Base-by-base conservation (phyloP, 2,888 invertebrate species). In the Cephus pulcher region DNA sequence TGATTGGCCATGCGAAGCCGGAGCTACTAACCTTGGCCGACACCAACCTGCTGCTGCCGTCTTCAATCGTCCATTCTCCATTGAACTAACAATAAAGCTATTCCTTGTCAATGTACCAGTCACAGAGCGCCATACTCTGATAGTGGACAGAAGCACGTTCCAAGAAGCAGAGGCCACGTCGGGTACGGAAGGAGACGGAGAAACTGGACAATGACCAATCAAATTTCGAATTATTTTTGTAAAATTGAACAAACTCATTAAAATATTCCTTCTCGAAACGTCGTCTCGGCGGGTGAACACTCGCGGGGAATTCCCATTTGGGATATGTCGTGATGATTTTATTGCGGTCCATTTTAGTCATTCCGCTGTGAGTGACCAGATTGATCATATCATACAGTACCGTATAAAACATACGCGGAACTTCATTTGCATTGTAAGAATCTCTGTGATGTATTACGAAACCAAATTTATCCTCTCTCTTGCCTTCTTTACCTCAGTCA, bases 1-100 rank as follows among this genome's bases (percentile, higher is more conserved):
- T 71, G 78, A 71, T 56, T 71, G 75, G 70, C 75, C 78, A 75
- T 78, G 78, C 78, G 78, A 34, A 78, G 56, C 75, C 75, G 23
- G n/a, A 74, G 23, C 74, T 74, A 33, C 15, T n/a, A 69, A 75
- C 71, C 71, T 71, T 71, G 71, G 71, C 71, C 71, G 71, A 71
- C 71, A 34, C 34, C 71, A 56, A 56, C 23, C 56, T 56, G 56
- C 56, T 23, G 23, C 56, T 56, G 3, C 56, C 56, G 56, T 56
- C 56, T 56, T 56, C 56, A 56, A 23, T 56, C 56, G 56, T 9
- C 56, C 56, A 56, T 56, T 56, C 56, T 56, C 56, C 23, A 56
- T 56, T 56, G 23, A 56, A 23, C 56, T 56, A 56, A 56, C 23
- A 56, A 56, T 56, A 56, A 56, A 6, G 40, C 40, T 6, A 40